A percentile compares a stretch with the other conserved stretches of the same genome.
Conservation (phyloP, 2,113 vertebrate species). For the Pontoporia blainvillei region DNA sequence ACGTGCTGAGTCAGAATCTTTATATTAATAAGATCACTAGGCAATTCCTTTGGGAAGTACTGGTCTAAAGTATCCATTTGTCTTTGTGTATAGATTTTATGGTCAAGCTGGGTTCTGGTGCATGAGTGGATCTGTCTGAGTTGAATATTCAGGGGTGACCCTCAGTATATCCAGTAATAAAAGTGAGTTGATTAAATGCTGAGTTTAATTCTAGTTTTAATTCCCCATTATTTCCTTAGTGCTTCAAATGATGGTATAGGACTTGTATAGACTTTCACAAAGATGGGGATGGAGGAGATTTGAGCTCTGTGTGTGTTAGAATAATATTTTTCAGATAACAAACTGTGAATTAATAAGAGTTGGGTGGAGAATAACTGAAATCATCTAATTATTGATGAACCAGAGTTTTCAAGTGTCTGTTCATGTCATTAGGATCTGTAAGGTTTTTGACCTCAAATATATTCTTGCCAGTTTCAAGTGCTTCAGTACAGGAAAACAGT, state of each 20-base stretch:
- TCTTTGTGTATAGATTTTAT: background rate
- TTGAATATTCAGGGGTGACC: background rate
- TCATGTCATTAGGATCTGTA: slow-evolving; percentile 53
- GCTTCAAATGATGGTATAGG: background rate
- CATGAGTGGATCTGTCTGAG: background rate
- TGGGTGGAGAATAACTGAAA: slow-evolving; percentile 61
- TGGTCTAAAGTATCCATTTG: background rate
- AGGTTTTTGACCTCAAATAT: slow-evolving; percentile 57
- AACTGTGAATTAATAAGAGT: slow-evolving; percentile 37
- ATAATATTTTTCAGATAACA: slow-evolving; percentile 65
- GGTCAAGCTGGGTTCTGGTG: background rate
- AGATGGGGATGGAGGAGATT: background rate
- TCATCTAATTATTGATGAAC: slow-evolving; percentile 59
- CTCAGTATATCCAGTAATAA: background rate
- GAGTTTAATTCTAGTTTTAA: background rate
- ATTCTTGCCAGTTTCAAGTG: slow-evolving; percentile 57
- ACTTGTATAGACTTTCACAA: slow-evolving; percentile 32
- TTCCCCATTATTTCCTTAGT: background rate
- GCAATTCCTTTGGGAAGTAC: background rate
- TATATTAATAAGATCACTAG: background rate
- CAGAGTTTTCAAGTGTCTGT: slow-evolving; percentile 47
- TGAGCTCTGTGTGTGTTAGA: slow-evolving; percentile 4
- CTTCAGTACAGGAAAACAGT: slow-evolving; percentile 57
- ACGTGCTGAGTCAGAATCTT: background rate
- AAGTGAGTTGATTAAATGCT: background rate